Base-by-base conservation (phyloP, 2,797 vertebrate genomes). In the Micropoecilia bifurca region DNA sequence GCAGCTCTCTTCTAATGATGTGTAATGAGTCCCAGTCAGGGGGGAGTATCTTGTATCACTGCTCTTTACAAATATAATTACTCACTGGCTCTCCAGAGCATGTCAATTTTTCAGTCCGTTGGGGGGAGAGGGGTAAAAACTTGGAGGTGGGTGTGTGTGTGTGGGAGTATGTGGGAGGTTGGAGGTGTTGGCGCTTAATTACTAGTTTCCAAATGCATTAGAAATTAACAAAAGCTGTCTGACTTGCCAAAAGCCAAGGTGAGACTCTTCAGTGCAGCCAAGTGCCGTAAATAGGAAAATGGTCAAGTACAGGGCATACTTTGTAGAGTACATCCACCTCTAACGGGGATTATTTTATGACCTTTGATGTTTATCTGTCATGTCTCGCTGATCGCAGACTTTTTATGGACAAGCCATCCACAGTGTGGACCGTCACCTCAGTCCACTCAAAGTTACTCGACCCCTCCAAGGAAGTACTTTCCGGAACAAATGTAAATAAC, bases 31-130 rank as follows among this genome's bases (percentile, higher is more conserved):
- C 93, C 90, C 92, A 94, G 93, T 94, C 94, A 94, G 92, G 91
- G 91, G 94, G 93, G 95, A 95, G 95, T 95, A 95, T 95, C 94
- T 95, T 92, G 91, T 96, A 96, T 96, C 95, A 94, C 94, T 95
- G 93, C 94, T 96, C 95, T 96, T 96, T 95, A 96, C 95, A 95
- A 96, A 96, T 96, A 96, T 95, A 96, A 96, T 96, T 96, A 96
- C 95, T 96, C 94, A 95, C 90, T 93, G 90, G 90, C 92, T 95
- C 94, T 96, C 92, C 91, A 89, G 95, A 95, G 95, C 94, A 94
- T 94, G 93, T 94, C 95, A 94, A 94, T 95, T 96, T 96, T 93
- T 90, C 85, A 90, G 89, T 95, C 93, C 91, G 90, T 88, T 91
- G 91, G 90, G 92, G 71, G 72, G 30, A 33, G 20, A 89, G 73